Evolutionary conservation across 2,888 invertebrate species (phyloP), one percentile per base, ranked within the genome.

Genomic region (Epirrhoe alternata): DNA sequence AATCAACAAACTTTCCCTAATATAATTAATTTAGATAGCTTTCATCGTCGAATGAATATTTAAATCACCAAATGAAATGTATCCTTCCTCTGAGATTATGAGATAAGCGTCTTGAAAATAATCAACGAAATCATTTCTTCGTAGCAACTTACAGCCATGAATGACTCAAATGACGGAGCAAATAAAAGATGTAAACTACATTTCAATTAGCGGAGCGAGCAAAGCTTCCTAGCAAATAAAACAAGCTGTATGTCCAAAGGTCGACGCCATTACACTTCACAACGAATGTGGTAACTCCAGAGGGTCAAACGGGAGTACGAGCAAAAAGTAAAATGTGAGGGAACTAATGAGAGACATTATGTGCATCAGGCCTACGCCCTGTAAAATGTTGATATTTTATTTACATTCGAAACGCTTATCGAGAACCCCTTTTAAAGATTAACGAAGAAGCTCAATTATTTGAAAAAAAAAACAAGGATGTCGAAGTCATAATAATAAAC

Each of bases 271-370:
- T 80, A 81, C 81, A 79, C 79, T 78, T 76, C 78, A 84, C 84
- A 85, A 81, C 74, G 77, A 83, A 80, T 80, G 77, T 64, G 64
- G 60, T 54, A 57, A 64, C 64, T 69, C 63, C 58, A 42, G 65
- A 86, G 86, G 85, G 86, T 83, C 81, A 83, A 85, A 85, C 79
- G 76, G 75, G 70, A 82, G 81, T 76, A 81, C 74, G 79, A 88
- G 79, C 80, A 89, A 89, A 89, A 86, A 82, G 80, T 82, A 81
- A 71, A 74, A 72, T 81, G 74, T 51, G 77, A 83, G 83, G 86
- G 85, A 82, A 80, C 80, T 86, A 87, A 89, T 84, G 85, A 42
- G 38, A 87, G 85, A 83, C 82, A 75, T 84, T 50, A 61, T 62
- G 38, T 66, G 24, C 33, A 58, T 50, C 7, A 54, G 50, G 61